Evolutionary conservation across 2,888 invertebrate genomes (phyloP).

Genomic region (Xylota sylvarum): DNA sequence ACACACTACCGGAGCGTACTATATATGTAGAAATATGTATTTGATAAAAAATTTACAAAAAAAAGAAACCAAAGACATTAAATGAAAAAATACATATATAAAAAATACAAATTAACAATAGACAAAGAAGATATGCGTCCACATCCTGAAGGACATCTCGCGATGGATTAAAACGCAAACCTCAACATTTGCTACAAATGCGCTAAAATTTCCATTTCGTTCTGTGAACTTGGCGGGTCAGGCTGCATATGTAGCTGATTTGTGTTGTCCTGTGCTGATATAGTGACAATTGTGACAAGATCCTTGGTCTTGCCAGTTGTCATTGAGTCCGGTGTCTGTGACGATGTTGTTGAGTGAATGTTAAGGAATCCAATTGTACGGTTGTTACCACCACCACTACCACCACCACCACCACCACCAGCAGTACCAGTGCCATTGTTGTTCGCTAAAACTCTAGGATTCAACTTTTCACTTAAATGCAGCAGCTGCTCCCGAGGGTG

Average conservation of each 20-base stretch:
- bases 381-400: constrained; percentile 60
- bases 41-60: constrained; percentile 38
- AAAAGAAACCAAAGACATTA: not conserved
- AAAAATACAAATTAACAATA: not conserved
- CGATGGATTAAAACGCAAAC: constrained; percentile 52
- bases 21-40: constrained; percentile 14
- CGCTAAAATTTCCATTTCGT: constrained; percentile 84
- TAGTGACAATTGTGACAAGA: constrained; percentile 84
- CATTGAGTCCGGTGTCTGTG: constrained; percentile 48
- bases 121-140: constrained; percentile 9
- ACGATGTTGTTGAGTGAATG: constrained; percentile 44
- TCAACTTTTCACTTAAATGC: constrained; percentile 62
- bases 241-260: constrained; percentile 60
- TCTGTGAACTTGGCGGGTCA: constrained; percentile 79
- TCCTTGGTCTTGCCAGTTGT: constrained; percentile 81
- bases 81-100: constrained; percentile 1
- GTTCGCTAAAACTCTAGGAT: constrained; percentile 62
- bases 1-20: constrained; percentile 30
- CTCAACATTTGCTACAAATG: constrained; percentile 82
- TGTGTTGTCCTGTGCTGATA: constrained; percentile 79
- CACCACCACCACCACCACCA: constrained; percentile 32
- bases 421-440: constrained; percentile 34
- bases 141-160: constrained; percentile 23
- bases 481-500: constrained; percentile 78
- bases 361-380: constrained; percentile 63